phyloP scores from a whole-genome alignment of 30 jellyfish, hydroid and myxozoan species.

The Sanderia malayensis region DNA sequence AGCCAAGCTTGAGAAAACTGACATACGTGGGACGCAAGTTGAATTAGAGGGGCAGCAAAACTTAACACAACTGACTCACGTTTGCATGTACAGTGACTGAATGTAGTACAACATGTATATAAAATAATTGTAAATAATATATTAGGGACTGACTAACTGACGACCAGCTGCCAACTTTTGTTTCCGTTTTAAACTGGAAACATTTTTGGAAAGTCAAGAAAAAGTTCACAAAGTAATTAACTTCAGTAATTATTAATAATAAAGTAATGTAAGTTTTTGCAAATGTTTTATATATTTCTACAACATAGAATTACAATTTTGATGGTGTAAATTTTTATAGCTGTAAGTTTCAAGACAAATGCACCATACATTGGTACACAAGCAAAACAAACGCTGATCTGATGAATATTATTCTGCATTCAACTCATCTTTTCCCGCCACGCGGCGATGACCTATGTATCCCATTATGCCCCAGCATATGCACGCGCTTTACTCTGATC shows the following conservation, averaged over 20 bases:
- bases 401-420: background rate
- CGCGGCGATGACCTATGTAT: background rate
- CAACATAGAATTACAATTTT: background rate
- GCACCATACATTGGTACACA: background rate
- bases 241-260: too few relatives aligned
- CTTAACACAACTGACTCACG: background rate
- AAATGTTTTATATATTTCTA: too few relatives aligned
- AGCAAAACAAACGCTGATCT: background rate
- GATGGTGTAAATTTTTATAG: background rate
- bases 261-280: too few relatives aligned
- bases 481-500: background rate
- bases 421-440: background rate
- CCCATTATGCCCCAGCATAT: slow-evolving; percentile 2
- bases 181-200: too few relatives aligned
- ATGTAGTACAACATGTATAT: too few relatives aligned
- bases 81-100: background rate
- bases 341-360: background rate
- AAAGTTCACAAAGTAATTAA: too few relatives aligned
- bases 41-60: background rate
- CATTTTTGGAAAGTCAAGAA: too few relatives aligned
- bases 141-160: too few relatives aligned
- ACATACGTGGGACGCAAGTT: background rate
- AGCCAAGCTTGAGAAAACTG: slow-evolving; percentile 4
- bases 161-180: too few relatives aligned
- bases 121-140: too few relatives aligned